Evolutionary conservation across 2,113 vertebrate genomes (phyloP).

Genomic region (Neotoma lepida): DNA sequence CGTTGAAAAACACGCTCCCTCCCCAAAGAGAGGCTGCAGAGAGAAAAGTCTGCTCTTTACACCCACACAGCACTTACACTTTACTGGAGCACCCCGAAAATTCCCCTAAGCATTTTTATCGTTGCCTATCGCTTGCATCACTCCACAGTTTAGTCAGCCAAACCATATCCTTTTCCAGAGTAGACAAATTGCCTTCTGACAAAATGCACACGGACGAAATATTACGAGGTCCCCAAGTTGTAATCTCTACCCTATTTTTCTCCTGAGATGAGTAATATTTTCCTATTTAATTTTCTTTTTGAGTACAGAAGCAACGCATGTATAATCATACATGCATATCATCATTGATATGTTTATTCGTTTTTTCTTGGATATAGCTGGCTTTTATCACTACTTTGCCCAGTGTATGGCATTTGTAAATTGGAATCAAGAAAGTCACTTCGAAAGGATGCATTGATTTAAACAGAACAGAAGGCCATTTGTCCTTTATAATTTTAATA

Average conservation of each 20-base stretch:
- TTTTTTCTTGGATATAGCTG: constrained; percentile 8
- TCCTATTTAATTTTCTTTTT: constrained; percentile 82
- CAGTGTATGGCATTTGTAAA: neutral
- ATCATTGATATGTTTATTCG: constrained; percentile 69
- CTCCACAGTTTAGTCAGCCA: constrained; percentile 88
- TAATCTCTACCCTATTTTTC: constrained; percentile 85
- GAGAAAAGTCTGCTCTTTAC: constrained; percentile 78
- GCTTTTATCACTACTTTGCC: constrained; percentile 57
- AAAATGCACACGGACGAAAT: constrained; percentile 83
- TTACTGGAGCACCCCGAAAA: constrained; percentile 83
- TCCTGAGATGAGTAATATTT: constrained; percentile 88
- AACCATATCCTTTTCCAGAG: constrained; percentile 86
- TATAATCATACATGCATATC: constrained; percentile 71
- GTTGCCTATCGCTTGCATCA: constrained; percentile 81
- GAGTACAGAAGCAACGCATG: constrained; percentile 74
- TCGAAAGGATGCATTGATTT: neutral
- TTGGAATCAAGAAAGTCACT: constrained; percentile 41
- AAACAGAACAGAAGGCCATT: constrained; percentile 21
- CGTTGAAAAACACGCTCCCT: constrained; percentile 75
- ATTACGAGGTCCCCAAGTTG: constrained; percentile 78
- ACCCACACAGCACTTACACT: constrained; percentile 80
- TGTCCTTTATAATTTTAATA: constrained; percentile 22
- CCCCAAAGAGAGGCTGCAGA: constrained; percentile 61
- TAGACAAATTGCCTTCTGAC: constrained; percentile 85
- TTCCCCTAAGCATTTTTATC: constrained; percentile 87